Evolutionary conservation across 2,888 invertebrate genomes (phyloP).

Genomic region (Quadroppia sp.): DNA sequence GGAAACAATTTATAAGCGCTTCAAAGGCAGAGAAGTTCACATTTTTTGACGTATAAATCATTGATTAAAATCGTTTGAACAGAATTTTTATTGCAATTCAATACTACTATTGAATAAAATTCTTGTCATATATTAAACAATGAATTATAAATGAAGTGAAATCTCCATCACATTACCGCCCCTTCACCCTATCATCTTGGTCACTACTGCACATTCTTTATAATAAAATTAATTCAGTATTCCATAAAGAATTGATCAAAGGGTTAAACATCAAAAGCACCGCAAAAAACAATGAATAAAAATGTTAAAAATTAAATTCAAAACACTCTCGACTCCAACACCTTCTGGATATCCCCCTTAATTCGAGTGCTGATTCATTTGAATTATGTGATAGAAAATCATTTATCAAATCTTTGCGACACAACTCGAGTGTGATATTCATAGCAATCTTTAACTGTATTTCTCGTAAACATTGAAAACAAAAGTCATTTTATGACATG

Average conservation of each 20-base stretch:
- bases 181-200: too few relatives aligned
- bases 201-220: too few relatives aligned
- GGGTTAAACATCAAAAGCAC: too few relatives aligned
- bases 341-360: not conserved
- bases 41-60: conserved; percentile 21
- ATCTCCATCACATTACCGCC: too few relatives aligned
- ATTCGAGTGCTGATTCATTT: not conserved
- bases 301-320: too few relatives aligned
- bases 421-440: conserved; percentile 13
- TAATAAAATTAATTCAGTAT: too few relatives aligned
- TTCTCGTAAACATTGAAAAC: not conserved
- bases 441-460: not conserved
- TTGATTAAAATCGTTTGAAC: not conserved
- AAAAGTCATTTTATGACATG: too few relatives aligned
- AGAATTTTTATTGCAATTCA: not conserved
- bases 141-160: too few relatives aligned
- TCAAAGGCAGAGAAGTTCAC: not conserved
- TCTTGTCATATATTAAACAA: too few relatives aligned
- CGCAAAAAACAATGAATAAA: too few relatives aligned
- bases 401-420: conserved; percentile 24
- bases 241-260: too few relatives aligned
- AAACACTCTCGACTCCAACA: too few relatives aligned
- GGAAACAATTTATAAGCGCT: not conserved
- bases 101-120: not conserved
- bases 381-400: conserved; percentile 10